A percentile compares a stretch with the other conserved stretches of the same genome.
phyloP scores from a whole-genome alignment of 2,888 invertebrate species.

The Koerneria pararmatus region DNA sequence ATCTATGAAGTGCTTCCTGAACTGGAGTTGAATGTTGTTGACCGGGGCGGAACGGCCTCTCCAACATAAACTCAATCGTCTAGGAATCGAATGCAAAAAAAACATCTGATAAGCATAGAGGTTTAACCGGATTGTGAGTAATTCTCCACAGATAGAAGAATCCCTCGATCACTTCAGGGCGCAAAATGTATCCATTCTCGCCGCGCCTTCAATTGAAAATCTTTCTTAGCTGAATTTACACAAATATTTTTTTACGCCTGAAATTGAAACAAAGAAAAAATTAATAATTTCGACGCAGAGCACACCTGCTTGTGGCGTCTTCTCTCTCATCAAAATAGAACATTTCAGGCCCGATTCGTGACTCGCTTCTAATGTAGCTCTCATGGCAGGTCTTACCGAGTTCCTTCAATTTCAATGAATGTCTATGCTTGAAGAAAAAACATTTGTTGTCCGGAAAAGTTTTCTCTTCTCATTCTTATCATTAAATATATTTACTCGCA shows the following conservation, averaged over 20 bases:
- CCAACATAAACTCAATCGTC: too few species aligned
- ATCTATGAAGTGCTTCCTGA: too few species aligned
- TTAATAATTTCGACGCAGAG: background rate
- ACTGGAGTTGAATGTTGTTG: too few species aligned
- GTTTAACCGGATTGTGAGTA: constrained; percentile 69
- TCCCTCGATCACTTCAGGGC: constrained; percentile 92
- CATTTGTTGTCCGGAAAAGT: too few species aligned
- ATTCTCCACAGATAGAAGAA: constrained; percentile 94
- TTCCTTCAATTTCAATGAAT: too few species aligned
- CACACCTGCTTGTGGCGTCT: constrained; percentile 77
- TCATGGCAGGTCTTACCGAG: constrained; percentile 94
- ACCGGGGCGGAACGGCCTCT: too few species aligned
- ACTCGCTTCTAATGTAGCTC: constrained; percentile 79
- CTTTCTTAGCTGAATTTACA: background rate
- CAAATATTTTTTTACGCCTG: background rate
- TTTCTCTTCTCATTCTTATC: too few species aligned
- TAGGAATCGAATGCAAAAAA: too few species aligned
- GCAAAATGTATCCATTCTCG: constrained; percentile 89
- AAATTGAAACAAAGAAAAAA: background rate
- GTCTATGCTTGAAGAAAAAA: too few species aligned
- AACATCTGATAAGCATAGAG: too few species aligned
- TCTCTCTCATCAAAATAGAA: constrained; percentile 78
- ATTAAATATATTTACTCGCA: too few species aligned
- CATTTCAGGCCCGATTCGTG: constrained; percentile 88
- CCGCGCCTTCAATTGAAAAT: constrained; percentile 57